Evolutionary conservation across 2,797 vertebrate species (phyloP).

Genomic region (Esox masquinongy): DNA sequence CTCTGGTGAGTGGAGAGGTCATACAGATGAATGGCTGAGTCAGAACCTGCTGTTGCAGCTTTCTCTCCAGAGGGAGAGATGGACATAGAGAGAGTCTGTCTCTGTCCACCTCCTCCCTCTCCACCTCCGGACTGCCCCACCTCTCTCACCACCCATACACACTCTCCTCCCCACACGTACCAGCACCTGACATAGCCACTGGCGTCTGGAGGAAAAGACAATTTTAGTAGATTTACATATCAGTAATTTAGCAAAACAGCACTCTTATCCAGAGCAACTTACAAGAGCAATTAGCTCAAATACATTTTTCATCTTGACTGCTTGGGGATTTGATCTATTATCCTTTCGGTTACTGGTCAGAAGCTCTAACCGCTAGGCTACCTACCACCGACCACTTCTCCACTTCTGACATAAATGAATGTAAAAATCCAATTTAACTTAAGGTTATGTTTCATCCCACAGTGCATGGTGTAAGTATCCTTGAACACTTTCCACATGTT

Average conservation of each 20-base stretch:
- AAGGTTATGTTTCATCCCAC: not conserved
- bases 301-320: too few species aligned
- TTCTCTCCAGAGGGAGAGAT: slow-evolving; percentile 50
- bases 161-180: slow-evolving; percentile 58
- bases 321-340: too few species aligned
- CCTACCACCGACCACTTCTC: not conserved
- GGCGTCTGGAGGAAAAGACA: slow-evolving; percentile 47
- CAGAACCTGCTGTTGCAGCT: slow-evolving; percentile 55
- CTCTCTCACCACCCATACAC: slow-evolving; percentile 52
- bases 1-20: slow-evolving; percentile 54
- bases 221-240: too few species aligned
- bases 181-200: slow-evolving; percentile 59
- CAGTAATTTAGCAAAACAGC: too few species aligned
- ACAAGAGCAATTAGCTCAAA: too few species aligned
- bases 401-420: not conserved
- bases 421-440: not conserved
- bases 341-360: too few species aligned
- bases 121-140: not conserved
- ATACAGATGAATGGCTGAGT: slow-evolving; percentile 58
- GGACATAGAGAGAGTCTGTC: slow-evolving; percentile 54
- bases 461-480: not conserved
- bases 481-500: not conserved
- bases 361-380: too few species aligned
- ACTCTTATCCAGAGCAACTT: too few species aligned
- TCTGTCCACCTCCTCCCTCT: not conserved